These are phyloP conservation scores for Menura novaehollandiae DNA, from an alignment of 2,113 vertebrate genomes.

Conservation along the genomic window DNA sequence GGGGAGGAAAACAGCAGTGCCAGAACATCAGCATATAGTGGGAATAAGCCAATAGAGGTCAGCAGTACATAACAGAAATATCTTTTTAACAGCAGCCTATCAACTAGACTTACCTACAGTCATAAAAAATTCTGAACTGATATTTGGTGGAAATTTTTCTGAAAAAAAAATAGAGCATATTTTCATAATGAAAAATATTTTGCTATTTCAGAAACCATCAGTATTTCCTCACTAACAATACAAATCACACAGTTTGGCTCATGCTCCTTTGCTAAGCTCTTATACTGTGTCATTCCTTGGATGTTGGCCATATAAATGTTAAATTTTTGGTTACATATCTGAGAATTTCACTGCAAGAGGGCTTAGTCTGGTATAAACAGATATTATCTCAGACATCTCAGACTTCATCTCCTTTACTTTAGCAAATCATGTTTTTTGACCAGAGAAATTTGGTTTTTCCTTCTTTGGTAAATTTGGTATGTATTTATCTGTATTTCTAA, in stretches of 20 bases:
- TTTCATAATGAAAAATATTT: neutral
- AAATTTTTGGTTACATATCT: neutral
- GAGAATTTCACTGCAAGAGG: neutral
- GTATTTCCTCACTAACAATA: neutral
- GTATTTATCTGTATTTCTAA: neutral
- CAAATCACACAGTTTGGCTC: neutral
- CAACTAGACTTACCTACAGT: neutral
- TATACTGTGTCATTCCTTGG: neutral
- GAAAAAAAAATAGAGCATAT: neutral
- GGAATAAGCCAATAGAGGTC: slow-evolving; percentile 61
- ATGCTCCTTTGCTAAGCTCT: neutral
- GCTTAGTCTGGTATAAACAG: neutral
- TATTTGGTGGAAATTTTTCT: neutral
- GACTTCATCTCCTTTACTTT: neutral
- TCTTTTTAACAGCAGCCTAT: neutral
- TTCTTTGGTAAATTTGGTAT: neutral
- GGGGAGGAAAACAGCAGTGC: neutral
- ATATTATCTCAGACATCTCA: neutral
- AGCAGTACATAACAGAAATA: slow-evolving; percentile 43
- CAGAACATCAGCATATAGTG: neutral
- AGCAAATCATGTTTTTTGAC: neutral
- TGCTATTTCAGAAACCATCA: neutral
- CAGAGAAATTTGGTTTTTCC: neutral
- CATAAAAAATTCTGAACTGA: neutral
- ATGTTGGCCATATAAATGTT: neutral